These are phyloP conservation scores for Leistus spinibarbis DNA, from an alignment of 2,888 invertebrate genomes.

Conservation along the genomic window DNA sequence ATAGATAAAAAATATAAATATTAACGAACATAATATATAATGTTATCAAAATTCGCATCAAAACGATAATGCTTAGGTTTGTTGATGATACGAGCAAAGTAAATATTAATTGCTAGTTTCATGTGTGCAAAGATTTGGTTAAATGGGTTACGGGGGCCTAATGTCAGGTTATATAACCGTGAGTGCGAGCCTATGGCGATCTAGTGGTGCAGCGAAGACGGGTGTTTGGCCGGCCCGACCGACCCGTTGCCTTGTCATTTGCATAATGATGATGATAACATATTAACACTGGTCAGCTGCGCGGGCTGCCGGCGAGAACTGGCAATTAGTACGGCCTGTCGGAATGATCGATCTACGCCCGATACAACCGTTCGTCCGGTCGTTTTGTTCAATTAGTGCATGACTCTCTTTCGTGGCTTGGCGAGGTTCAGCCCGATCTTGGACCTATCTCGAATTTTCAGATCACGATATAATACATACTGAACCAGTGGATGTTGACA, in stretches of 20 bases:
- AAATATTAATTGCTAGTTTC: not conserved
- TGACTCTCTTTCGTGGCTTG: slow-evolving; percentile 47
- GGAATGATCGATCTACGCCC: slow-evolving; percentile 28
- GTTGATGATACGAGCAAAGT: not conserved
- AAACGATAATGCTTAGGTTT: not conserved
- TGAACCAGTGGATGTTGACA: too few relatives aligned
- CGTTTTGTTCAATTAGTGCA: slow-evolving; percentile 50
- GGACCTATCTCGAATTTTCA: slow-evolving; percentile 44
- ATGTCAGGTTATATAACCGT: not conserved
- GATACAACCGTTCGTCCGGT: slow-evolving; percentile 14
- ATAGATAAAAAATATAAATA: not conserved
- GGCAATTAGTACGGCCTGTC: slow-evolving; percentile 50
- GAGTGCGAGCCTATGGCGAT: not conserved
- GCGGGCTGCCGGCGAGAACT: slow-evolving; percentile 45
- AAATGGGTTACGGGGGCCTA: not conserved
- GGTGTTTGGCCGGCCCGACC: not conserved
- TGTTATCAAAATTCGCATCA: not conserved
- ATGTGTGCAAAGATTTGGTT: not conserved
- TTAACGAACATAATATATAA: not conserved
- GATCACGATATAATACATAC: not conserved
- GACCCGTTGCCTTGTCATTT: slow-evolving; percentile 48
- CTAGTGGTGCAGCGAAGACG: not conserved
- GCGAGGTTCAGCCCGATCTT: not conserved
- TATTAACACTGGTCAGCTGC: slow-evolving; percentile 56
- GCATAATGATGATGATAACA: slow-evolving; percentile 57